phyloP scores from a whole-genome alignment of 2,113 vertebrate species.

The Psilopogon haemacephalus region DNA sequence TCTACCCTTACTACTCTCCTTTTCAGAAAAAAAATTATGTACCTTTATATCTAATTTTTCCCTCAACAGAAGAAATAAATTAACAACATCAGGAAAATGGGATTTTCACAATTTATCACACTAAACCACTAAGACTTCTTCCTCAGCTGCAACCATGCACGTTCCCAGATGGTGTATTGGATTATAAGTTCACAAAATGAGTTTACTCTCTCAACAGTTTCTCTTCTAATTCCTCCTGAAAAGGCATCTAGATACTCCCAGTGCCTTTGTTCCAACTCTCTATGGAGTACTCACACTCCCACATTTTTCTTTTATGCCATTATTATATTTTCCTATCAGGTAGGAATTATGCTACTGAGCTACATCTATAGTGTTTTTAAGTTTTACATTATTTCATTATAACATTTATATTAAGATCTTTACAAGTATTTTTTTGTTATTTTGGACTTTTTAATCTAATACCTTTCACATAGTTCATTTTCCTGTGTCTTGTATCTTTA shows the following conservation, averaged over 20 bases:
- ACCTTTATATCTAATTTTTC: not conserved
- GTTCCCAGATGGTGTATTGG: slow-evolving; percentile 55
- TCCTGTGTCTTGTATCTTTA: not conserved
- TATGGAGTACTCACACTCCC: not conserved
- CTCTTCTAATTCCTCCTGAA: slow-evolving; percentile 32
- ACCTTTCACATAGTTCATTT: not conserved
- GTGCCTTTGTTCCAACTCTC: slow-evolving; percentile 1
- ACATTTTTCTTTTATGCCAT: not conserved
- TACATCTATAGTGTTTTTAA: not conserved
- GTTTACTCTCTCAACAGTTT: slow-evolving; percentile 44
- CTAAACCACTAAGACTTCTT: slow-evolving; percentile 35
- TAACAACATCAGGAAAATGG: slow-evolving; percentile 20
- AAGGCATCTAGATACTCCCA: slow-evolving; percentile 27
- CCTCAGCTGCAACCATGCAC: slow-evolving; percentile 25
- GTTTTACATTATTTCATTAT: not conserved
- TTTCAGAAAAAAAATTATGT: not conserved
- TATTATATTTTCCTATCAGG: not conserved
- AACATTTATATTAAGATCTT: not conserved
- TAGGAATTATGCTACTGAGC: not conserved
- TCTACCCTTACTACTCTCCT: not conserved
- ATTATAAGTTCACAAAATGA: slow-evolving; percentile 50
- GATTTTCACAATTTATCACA: slow-evolving; percentile 62
- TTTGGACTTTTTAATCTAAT: not conserved
- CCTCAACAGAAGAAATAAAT: slow-evolving; percentile 44
- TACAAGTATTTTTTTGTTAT: not conserved